A percentile compares a stretch with the other conserved stretches of the same genome.
These are phyloP conservation scores for Emmelina monodactyla DNA, from an alignment of 2,888 invertebrate species.

Conservation along the genomic window DNA sequence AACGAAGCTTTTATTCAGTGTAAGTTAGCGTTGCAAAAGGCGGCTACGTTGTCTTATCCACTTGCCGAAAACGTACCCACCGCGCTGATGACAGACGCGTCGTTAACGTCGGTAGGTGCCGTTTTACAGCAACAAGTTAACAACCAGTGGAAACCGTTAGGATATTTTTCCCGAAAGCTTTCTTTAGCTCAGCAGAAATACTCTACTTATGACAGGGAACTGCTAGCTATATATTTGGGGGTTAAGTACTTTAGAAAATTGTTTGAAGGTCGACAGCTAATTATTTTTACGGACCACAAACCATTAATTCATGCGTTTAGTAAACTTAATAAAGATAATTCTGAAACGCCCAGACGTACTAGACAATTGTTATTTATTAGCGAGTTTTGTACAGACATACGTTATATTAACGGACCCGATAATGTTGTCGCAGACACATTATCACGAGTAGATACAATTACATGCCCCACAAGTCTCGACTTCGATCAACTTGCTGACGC, in stretches of 20 bases:
- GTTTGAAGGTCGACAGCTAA: slow-evolving; percentile 2
- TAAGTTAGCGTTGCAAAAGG: slow-evolving; percentile 17
- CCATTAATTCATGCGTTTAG: slow-evolving; percentile 6
- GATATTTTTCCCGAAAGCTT: slow-evolving; percentile 16
- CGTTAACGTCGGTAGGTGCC: slow-evolving; percentile 3
- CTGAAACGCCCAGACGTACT: neutral
- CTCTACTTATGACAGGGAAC: slow-evolving; percentile 5
- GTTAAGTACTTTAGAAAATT: neutral
- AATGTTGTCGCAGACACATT: neutral
- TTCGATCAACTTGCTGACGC: neutral
- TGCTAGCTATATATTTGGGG: neutral
- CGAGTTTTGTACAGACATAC: slow-evolving; percentile 5
- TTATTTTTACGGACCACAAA: slow-evolving; percentile 2
- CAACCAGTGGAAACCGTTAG: slow-evolving; percentile 4
- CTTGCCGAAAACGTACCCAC: slow-evolving; percentile 15
- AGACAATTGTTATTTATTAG: slow-evolving; percentile 1
- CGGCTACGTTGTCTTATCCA: slow-evolving; percentile 21
- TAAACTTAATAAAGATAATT: slow-evolving; percentile 2
- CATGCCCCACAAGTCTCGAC: neutral
- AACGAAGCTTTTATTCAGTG: slow-evolving; percentile 16
- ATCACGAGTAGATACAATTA: neutral
- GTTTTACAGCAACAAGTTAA: slow-evolving; percentile 1
- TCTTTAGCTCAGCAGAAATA: slow-evolving; percentile 14
- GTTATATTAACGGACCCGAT: slow-evolving; percentile 1
- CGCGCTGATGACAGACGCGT: slow-evolving; percentile 4